A percentile compares a stretch with the other conserved stretches of the same genome.
Evolutionary conservation across 1,140 invertebrate species (phyloP).

Genomic region (Drosophila setifemur): DNA sequence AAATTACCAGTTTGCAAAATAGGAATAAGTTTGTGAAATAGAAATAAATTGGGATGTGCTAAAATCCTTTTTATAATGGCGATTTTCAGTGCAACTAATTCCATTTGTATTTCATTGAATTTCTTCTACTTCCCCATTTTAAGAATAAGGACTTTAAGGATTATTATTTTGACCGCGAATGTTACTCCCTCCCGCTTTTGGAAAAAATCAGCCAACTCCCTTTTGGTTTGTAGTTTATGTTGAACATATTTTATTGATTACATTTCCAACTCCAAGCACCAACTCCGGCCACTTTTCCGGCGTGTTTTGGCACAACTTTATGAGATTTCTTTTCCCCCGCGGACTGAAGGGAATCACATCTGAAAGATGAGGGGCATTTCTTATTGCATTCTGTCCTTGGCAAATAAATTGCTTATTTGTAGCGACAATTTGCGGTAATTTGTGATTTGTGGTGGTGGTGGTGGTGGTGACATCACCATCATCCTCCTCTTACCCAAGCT

Average conservation of each 20-base stretch:
- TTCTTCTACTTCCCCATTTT: too few species aligned
- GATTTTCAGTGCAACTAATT: too few species aligned
- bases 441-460: constrained; percentile 71
- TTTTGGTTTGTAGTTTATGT: constrained; percentile 52
- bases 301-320: constrained; percentile 75
- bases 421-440: constrained; percentile 80
- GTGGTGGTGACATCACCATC: constrained; percentile 66
- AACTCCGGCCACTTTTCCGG: constrained; percentile 1
- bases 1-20: too few species aligned
- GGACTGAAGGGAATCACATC: constrained; percentile 17
- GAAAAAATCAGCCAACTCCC: constrained; percentile 9
- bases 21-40: too few species aligned
- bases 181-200: background rate
- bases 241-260: constrained; percentile 78
- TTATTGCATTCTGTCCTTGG: constrained; percentile 30
- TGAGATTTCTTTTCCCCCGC: constrained; percentile 59
- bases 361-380: constrained; percentile 27
- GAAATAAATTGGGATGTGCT: too few species aligned
- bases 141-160: too few species aligned
- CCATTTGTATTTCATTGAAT: too few species aligned
- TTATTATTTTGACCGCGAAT: background rate
- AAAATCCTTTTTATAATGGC: background rate
- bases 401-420: constrained; percentile 82
- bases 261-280: constrained; percentile 44
- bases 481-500: background rate